A percentile compares a stretch with the other conserved stretches of the same genome.
phyloP scores from a whole-genome alignment of 2,888 invertebrate genomes.

The Caenorhabditis sp. region DNA sequence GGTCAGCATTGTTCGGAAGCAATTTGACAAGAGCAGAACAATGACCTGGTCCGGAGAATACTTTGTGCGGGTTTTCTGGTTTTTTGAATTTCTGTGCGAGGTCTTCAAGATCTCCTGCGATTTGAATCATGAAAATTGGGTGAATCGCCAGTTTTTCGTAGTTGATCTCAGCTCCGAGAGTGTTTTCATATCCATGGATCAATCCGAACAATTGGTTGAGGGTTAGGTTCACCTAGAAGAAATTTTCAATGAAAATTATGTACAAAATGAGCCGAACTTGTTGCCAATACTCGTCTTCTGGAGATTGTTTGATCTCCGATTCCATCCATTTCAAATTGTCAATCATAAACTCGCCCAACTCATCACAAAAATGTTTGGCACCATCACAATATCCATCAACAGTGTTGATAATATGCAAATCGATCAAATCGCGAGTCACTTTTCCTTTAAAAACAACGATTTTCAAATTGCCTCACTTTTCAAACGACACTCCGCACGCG shows the following conservation, averaged over 20 bases:
- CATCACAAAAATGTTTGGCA: slow-evolving; percentile 64
- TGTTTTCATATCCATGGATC: slow-evolving; percentile 54
- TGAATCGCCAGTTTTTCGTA: slow-evolving; percentile 51
- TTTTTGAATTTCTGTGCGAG: slow-evolving; percentile 68
- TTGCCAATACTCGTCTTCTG: slow-evolving; percentile 67
- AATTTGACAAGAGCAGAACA: slow-evolving; percentile 68
- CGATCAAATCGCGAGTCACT: slow-evolving; percentile 57
- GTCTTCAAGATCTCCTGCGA: slow-evolving; percentile 68
- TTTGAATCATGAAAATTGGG: slow-evolving; percentile 63
- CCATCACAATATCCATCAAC: slow-evolving; percentile 64
- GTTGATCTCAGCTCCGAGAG: slow-evolving; percentile 30
- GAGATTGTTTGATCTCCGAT: slow-evolving; percentile 51
- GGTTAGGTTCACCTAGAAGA: slow-evolving; percentile 49
- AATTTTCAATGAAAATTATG: slow-evolving; percentile 2
- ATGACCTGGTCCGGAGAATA: slow-evolving; percentile 50
- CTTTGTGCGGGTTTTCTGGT: slow-evolving; percentile 57
- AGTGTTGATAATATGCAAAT: slow-evolving; percentile 62
- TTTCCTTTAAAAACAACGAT: slow-evolving; percentile 33
- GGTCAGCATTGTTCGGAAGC: slow-evolving; percentile 59
- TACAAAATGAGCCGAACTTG: slow-evolving; percentile 41
- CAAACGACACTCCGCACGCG: slow-evolving; percentile 24
- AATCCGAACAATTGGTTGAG: slow-evolving; percentile 52
- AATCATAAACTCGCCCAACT: slow-evolving; percentile 57
- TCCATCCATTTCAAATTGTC: slow-evolving; percentile 65
- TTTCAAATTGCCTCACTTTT: not conserved